Conservation (phyloP, 1,140 invertebrate genomes). For the Habropoda laboriosa region DNA sequence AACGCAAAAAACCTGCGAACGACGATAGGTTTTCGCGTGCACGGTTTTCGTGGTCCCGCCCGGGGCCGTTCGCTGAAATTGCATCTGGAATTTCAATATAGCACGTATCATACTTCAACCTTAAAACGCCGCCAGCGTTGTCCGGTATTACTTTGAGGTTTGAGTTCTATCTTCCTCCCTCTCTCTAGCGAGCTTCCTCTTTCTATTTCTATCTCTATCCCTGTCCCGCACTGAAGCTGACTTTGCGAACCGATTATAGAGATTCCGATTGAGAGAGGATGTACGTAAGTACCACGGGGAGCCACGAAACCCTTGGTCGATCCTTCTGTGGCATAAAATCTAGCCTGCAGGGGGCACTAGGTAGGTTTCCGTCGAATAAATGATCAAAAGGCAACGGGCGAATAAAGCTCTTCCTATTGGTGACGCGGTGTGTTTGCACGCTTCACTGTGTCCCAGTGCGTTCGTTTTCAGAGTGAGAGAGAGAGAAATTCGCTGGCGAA, state of each 20-base stretch:
- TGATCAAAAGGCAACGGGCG: slow-evolving; percentile 56
- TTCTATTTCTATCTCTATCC: background rate
- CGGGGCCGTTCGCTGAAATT: slow-evolving; percentile 53
- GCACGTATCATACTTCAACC: slow-evolving; percentile 63
- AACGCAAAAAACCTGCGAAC: slow-evolving; percentile 6
- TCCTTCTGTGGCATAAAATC: slow-evolving; percentile 22
- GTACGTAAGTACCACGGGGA: slow-evolving; percentile 26
- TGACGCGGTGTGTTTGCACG: slow-evolving; percentile 5
- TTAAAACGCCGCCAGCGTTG: slow-evolving; percentile 58
- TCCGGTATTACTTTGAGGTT: slow-evolving; percentile 66
- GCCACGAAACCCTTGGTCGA: background rate
- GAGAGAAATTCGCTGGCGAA: background rate
- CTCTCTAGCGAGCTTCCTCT: too few relatives aligned
- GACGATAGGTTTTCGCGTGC: slow-evolving; percentile 26
- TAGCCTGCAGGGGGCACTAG: slow-evolving; percentile 44
- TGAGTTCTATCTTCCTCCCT: background rate
- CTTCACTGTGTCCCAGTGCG: background rate
- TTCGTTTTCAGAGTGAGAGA: background rate
- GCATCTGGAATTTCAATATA: slow-evolving; percentile 70
- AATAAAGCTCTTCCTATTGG: slow-evolving; percentile 26
- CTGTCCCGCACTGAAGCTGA: slow-evolving; percentile 24
- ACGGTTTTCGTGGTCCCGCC: slow-evolving; percentile 27
- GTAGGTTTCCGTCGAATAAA: slow-evolving; percentile 58
- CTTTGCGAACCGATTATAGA: slow-evolving; percentile 63
- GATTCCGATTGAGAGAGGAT: slow-evolving; percentile 51